Base-by-base conservation (phyloP, 2,888 invertebrate species). In the Euzophera pinguis region DNA sequence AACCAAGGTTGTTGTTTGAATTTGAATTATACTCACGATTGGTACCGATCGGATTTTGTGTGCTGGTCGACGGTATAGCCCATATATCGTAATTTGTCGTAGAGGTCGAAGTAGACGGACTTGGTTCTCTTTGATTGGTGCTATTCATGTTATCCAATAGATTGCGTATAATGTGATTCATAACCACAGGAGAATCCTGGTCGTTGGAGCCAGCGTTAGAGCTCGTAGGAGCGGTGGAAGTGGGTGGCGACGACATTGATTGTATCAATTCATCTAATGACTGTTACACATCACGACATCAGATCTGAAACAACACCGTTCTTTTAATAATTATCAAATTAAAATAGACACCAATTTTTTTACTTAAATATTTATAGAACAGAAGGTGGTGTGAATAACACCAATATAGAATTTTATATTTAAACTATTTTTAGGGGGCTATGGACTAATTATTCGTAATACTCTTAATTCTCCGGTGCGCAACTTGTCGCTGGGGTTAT, bases 81-180 rank as follows among this genome's bases (percentile, higher is more conserved):
- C 84, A 85, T 62, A 84, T 81, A 69, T 88, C 84, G 66, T 84
- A 89, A 54, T 91, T 85, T 75, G 86, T 80, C 12, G 87, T 77
- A 53, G 82, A 78, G 53, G 85, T 73, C 50, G 86, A 77, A 43
- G 84, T 78, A 56, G 88, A 75, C 49, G 80, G 61, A 17, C 64
- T 56, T 58, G 72, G 54, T 41, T 77, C 78, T 54, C n/a, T n/a
- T n/a, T 82, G 74, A 67, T 71, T 78, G 53, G 85, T 85, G 64
- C 84, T 86, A 68, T 86, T 87, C 87, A 87, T 88, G 73, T 88
- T 91, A 71, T 91, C 91, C 59, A 92, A 81, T 55, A 92, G 84
- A 66, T 90, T 91, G 75, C 89, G 87, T 67, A 91, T 80, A 72
- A 90, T 83, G 71, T 87, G 88, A 27, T 84, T 81, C 83, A 90